Evolutionary conservation across 2,113 vertebrate species (phyloP), one percentile per base, ranked within the genome.

Genomic region (Octodon degus): DNA sequence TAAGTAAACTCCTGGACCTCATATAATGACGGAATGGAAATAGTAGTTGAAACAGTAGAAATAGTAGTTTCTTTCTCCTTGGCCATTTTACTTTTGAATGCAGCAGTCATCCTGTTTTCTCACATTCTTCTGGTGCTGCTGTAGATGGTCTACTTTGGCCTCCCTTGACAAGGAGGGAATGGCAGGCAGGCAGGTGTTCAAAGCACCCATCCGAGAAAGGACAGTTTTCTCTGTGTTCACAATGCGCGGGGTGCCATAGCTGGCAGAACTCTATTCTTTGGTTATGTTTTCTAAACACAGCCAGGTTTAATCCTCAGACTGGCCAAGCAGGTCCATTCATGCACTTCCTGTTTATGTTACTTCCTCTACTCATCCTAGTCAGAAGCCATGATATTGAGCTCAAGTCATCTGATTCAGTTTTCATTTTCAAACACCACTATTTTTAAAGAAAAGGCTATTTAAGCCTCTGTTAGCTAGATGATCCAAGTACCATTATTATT

Each of bases 261-360:
- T 43, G 37, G 32, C 1, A 70, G 43, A 94, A 93, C n/a, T 25
- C 81, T 90, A 19, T 81, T 95, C 68, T 81, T 94, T 34, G 17
- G 43, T 72, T 68, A 25, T 96, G 43, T 91, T 97, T 93, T 87
- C 93, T 96, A 96, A 93, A 96, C 63, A 95, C 43, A 90, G 53
- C 25, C 53, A 47, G 43, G 2, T 16, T 62, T 32, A 68, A 37
- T 87, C 63, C 43, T 91, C 77, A 84, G 24, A 93, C 53, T 20
- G 50, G 27, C 50, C 55, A 81, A 77, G 50, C 27, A 84, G 70
- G 89, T 30, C 79, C 34, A 13, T 7, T 77, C 24, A 3, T 10
- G 74, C 19, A 76, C 12, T 19, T 82, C 83, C 86, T 74, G 16
- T 76, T 94, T 96, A 63, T 14, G 22, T 72, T 84, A 12, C 94